Evolutionary conservation across 2,888 invertebrate genomes (phyloP).

Genomic region (Elegia similella): DNA sequence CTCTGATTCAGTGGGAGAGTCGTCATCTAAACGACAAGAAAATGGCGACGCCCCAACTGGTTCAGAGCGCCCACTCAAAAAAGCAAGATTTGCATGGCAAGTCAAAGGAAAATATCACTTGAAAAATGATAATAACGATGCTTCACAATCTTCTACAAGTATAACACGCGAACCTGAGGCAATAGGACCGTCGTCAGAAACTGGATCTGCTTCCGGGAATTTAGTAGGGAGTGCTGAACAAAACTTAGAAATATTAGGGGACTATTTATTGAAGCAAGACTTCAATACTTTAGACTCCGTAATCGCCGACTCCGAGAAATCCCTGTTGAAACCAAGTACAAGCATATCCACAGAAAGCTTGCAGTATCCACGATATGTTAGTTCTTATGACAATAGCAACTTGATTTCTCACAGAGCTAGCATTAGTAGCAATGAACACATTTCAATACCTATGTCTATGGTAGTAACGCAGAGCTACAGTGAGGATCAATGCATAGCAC

Average conservation of each 20-base stretch:
- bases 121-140: constrained; percentile 62
- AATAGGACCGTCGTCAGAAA: constrained; percentile 41
- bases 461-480: constrained; percentile 42
- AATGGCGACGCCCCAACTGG: constrained; percentile 75
- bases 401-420: constrained; percentile 30
- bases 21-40: constrained; percentile 76
- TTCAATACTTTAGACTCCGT: constrained; percentile 56
- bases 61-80: constrained; percentile 83
- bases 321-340: constrained; percentile 45
- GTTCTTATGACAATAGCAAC: constrained; percentile 42
- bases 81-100: constrained; percentile 85
- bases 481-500: constrained; percentile 68
- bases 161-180: constrained; percentile 32
- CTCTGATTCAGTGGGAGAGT: constrained; percentile 61
- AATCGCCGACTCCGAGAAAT: constrained; percentile 47
- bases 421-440: constrained; percentile 33
- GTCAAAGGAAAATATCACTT: constrained; percentile 84
- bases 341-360: constrained; percentile 44
- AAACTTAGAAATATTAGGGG: constrained; percentile 62
- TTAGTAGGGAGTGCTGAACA: constrained; percentile 54
- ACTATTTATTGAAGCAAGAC: constrained; percentile 64
- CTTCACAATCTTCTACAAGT: constrained; percentile 29
- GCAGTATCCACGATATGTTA: constrained; percentile 58
- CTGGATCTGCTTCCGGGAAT: constrained; percentile 38
- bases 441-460: constrained; percentile 42